phyloP scores from a whole-genome alignment of 1,140 invertebrate species.

The Pseudobourletiella spinata region DNA sequence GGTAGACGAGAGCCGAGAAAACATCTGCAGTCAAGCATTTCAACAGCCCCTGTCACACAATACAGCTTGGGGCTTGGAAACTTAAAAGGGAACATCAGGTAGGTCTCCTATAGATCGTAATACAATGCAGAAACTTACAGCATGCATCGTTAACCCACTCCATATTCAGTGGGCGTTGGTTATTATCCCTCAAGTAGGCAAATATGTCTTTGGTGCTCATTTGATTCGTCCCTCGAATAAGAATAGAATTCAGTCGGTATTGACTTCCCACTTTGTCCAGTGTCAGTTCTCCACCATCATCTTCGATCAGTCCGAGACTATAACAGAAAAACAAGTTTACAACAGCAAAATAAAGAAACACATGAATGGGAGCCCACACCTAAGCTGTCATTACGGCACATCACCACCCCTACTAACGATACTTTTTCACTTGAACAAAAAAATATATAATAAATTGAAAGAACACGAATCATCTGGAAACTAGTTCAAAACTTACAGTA shows the following conservation, averaged over 20 bases:
- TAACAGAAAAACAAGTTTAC: background rate
- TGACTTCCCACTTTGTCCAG: constrained; percentile 22
- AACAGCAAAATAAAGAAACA: too few relatives aligned
- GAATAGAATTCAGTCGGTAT: constrained; percentile 59
- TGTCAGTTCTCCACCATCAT: constrained; percentile 12
- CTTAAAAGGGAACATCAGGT: too few relatives aligned
- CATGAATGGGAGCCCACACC: too few relatives aligned
- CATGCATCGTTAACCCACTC: constrained; percentile 73
- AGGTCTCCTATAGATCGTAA: too few relatives aligned
- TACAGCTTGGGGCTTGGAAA: too few relatives aligned
- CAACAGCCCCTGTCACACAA: too few relatives aligned
- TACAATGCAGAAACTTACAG: constrained; percentile 55
- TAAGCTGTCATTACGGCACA: too few relatives aligned
- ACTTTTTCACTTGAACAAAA: background rate
- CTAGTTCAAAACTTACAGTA: constrained; percentile 24
- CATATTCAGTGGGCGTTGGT: constrained; percentile 51
- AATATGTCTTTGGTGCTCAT: constrained; percentile 69
- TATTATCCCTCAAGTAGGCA: constrained; percentile 64
- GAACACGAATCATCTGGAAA: too few relatives aligned
- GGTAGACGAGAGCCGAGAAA: too few relatives aligned
- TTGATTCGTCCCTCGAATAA: constrained; percentile 62
- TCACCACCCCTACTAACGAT: too few relatives aligned
- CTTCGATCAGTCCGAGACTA: constrained; percentile 18
- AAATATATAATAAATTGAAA: too few relatives aligned
- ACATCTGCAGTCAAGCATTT: too few relatives aligned